These are phyloP conservation scores for Lepeophtheirus nordmannii DNA, from an alignment of 2,888 invertebrate species.

Conservation along the genomic window DNA sequence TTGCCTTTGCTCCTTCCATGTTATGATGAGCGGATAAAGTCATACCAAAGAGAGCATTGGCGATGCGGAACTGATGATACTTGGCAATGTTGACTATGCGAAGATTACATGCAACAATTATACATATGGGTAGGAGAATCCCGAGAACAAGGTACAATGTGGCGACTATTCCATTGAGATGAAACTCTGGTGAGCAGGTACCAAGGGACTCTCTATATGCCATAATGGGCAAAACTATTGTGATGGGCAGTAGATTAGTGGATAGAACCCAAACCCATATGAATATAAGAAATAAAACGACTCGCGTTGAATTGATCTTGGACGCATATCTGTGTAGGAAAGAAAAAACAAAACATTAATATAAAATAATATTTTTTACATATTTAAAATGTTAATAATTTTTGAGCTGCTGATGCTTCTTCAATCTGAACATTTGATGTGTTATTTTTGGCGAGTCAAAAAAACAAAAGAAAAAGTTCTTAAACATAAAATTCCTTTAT, in stretches of 20 bases:
- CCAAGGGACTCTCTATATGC: constrained; percentile 8
- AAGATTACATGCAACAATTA: constrained; percentile 7
- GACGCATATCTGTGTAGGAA: not conserved
- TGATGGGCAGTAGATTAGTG: constrained; percentile 1
- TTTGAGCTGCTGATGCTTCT: too few species aligned
- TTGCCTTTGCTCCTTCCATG: constrained; percentile 9
- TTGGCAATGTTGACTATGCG: constrained; percentile 17
- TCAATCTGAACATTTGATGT: too few species aligned
- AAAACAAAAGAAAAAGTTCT: too few species aligned
- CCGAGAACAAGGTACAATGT: constrained; percentile 1
- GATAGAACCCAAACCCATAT: not conserved
- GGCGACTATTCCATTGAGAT: constrained; percentile 1
- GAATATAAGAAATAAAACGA: not conserved
- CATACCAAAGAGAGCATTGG: constrained; percentile 22
- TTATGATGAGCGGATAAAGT: not conserved
- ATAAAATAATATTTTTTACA: too few species aligned
- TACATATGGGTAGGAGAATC: constrained; percentile 5
- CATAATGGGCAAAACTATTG: not conserved
- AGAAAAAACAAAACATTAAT: not conserved
- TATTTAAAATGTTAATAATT: too few species aligned
- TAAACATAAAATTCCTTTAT: too few species aligned
- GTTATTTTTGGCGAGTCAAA: too few species aligned
- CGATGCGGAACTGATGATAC: constrained; percentile 20
- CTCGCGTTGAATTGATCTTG: not conserved
- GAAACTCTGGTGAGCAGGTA: constrained; percentile 9